Evolutionary conservation across 2,113 vertebrate species (phyloP), one percentile per base, ranked within the genome.

Genomic region (Myrmecobius fasciatus): DNA sequence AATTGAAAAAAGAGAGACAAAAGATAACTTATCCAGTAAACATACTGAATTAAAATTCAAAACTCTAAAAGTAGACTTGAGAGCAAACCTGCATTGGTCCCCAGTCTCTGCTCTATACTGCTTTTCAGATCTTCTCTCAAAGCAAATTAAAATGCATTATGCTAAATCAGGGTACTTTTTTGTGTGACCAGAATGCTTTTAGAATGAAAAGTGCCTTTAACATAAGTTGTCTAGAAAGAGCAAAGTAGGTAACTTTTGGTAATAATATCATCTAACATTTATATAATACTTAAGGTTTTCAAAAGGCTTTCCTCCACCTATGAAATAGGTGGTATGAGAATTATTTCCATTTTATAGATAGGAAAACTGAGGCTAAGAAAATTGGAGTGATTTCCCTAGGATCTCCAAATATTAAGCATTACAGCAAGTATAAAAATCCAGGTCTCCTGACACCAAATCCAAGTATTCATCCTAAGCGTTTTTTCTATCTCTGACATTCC

Each of bases 201-300:
- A 43, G 92, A 96, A 96, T 90, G 17, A 60, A 96, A 95, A 96
- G 26, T 25, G 28, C 52, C 95, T 96, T 97, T 94, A 52, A 17
- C 92, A 96, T 96, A 96, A 96, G 95, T 95, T 96, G 96, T 54
- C 95, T 97, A 88, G 91, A 91, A 92, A 97, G 93, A 93, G 95
- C 91, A 94, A 48, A 93, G 31, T 96, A 94, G 94, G 92, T 67
- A n/a, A 95, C 53, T 83, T 43, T 83, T 20, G 17, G 60, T 67
- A 83, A 8, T 8, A 83, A 83, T 24, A 83, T 43, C n/a, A 83
- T 20, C n/a, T 43, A 83, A 83, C 20, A 43, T 83, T 83, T 83
- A 22, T 83, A 83, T 83, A 43, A 24, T 83, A 10, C 67, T 43
- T 43, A 83, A 83, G 67, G 36, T 83, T 83, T 43, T 83, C 20